phyloP scores from a whole-genome alignment of 2,888 invertebrate species.

The Chesias legatella region DNA sequence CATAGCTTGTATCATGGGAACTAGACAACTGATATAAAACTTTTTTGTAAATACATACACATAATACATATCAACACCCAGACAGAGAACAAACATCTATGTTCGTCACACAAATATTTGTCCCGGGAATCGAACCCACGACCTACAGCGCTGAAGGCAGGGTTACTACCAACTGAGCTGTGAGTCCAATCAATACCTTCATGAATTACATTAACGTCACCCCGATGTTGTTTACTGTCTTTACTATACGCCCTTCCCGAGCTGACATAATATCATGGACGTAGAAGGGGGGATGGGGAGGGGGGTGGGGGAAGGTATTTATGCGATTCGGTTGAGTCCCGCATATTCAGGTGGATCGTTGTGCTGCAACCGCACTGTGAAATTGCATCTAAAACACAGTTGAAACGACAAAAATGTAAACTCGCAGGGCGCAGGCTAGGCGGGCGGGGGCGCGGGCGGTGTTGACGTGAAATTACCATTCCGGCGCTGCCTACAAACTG shows the following conservation, averaged over 20 bases:
- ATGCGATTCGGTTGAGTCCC: constrained; percentile 42
- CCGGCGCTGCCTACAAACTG: constrained; percentile 50
- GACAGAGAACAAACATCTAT: too few relatives aligned
- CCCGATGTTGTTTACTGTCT: constrained; percentile 24
- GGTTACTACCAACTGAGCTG: too few relatives aligned
- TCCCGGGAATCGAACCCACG: too few relatives aligned
- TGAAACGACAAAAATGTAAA: constrained; percentile 71
- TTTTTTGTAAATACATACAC: too few relatives aligned
- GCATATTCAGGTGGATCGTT: constrained; percentile 46
- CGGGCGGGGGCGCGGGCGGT: constrained; percentile 50
- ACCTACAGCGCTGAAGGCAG: too few relatives aligned
- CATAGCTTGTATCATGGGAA: too few relatives aligned
- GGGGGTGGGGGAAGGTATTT: constrained; percentile 40
- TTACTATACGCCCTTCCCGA: constrained; percentile 13
- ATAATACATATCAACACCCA: too few relatives aligned
- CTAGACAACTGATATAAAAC: too few relatives aligned
- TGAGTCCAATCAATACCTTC: constrained; percentile 24
- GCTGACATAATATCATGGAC: constrained; percentile 22
- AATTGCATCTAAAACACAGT: constrained; percentile 52
- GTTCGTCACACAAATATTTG: too few relatives aligned
- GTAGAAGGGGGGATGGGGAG: constrained; percentile 32
- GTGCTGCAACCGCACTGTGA: constrained; percentile 31
- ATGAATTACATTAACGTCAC: constrained; percentile 26
- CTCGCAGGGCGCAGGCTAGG: constrained; percentile 37
- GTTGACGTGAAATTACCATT: constrained; percentile 74